Evolutionary conservation across 2,888 invertebrate genomes (phyloP).

Genomic region (Malacosoma neustria): DNA sequence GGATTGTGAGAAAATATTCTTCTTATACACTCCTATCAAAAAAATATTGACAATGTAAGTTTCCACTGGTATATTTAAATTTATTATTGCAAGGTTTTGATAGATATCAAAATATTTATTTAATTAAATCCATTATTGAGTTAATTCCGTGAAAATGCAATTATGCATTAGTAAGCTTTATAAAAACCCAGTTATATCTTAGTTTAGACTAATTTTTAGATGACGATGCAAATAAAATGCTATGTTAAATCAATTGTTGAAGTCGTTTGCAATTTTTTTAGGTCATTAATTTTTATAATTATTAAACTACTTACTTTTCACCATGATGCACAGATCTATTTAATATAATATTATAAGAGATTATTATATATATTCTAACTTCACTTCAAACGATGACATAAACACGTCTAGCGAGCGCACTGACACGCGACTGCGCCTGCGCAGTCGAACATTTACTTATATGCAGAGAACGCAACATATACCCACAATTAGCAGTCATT

Average conservation of each 20-base stretch:
- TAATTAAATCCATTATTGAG: too few relatives aligned
- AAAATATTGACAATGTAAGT: too few relatives aligned
- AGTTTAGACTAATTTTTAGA: background rate
- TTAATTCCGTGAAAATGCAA: too few relatives aligned
- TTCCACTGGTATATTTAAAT: too few relatives aligned
- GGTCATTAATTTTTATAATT: background rate
- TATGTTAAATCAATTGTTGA: background rate
- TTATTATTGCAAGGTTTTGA: too few relatives aligned
- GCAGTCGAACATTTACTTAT: background rate
- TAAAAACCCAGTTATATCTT: background rate
- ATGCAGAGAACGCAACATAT: background rate
- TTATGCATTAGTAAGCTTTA: too few relatives aligned
- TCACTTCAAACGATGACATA: background rate
- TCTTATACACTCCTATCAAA: too few relatives aligned
- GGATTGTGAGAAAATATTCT: too few relatives aligned
- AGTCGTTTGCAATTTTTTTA: background rate
- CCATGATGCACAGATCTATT: background rate
- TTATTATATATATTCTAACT: too few relatives aligned
- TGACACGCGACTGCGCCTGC: background rate
- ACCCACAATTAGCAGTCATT: background rate
- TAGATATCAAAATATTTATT: too few relatives aligned
- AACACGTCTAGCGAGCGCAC: background rate
- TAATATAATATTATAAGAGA: background rate
- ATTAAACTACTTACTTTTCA: background rate
- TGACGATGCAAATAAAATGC: background rate